Conservation (phyloP, 2,113 vertebrate species). For the Abramis brama region DNA sequence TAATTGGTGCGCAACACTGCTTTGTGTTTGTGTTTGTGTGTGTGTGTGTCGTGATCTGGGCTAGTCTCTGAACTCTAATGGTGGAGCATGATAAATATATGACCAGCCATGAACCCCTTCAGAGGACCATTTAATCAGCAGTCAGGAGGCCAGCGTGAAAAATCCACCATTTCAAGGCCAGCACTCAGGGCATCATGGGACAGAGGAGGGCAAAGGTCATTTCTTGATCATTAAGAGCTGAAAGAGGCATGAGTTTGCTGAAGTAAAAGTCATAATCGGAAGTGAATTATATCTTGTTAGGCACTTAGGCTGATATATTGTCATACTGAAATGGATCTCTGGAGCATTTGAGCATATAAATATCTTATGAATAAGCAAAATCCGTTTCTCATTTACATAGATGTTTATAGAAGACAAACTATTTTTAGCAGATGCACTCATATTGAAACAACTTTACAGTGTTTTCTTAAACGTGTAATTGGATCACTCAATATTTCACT, state of each 20-base stretch:
- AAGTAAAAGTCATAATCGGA: conserved; percentile 12
- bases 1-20: neutral
- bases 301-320: neutral
- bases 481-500: neutral
- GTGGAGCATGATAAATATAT: conserved; percentile 30
- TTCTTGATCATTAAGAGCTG: conserved; percentile 12
- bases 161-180: conserved; percentile 17
- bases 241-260: neutral
- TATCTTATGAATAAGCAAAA: conserved; percentile 19
- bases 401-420: neutral
- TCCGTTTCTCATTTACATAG: neutral
- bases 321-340: conserved; percentile 2
- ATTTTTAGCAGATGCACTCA: neutral
- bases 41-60: neutral
- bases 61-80: neutral
- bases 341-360: conserved; percentile 9
- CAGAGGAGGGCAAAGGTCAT: conserved; percentile 11
- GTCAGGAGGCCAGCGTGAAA: neutral
- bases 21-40: neutral
- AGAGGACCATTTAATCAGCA: conserved; percentile 19
- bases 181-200: conserved; percentile 5
- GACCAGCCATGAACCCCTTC: conserved; percentile 31
- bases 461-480: neutral
- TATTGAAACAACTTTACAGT: neutral
- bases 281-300: conserved; percentile 19